Percentiles rank a stretch among this genome's conserved stretches.
Evolutionary conservation across 2,888 invertebrate species (phyloP).

Genomic region (Cataglyphis livida): DNA sequence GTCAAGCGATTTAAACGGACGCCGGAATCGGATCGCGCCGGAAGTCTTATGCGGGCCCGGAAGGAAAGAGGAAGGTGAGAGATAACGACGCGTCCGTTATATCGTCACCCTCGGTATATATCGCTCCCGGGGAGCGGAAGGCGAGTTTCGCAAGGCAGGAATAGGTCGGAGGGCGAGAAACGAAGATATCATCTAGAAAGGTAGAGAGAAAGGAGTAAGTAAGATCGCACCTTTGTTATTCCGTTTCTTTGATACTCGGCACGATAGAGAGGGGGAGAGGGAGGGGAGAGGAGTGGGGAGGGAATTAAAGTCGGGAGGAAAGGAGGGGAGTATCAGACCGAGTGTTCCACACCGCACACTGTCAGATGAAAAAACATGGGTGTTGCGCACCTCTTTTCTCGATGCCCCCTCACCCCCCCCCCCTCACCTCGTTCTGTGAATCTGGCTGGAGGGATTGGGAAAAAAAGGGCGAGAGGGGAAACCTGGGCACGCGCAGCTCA

Average conservation of each 20-base stretch:
- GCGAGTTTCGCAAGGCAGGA: slow-evolving; percentile 20
- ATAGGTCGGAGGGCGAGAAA: neutral
- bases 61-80: slow-evolving; percentile 59
- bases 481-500: slow-evolving; percentile 67
- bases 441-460: slow-evolving; percentile 35
- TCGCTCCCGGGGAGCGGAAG: slow-evolving; percentile 30
- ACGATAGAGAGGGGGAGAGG: slow-evolving; percentile 13
- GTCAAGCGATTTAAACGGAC: slow-evolving; percentile 18
- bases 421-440: slow-evolving; percentile 38
- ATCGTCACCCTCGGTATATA: slow-evolving; percentile 68
- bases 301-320: slow-evolving; percentile 2
- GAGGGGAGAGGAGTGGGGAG: neutral
- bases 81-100: slow-evolving; percentile 72
- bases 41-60: slow-evolving; percentile 49
- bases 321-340: slow-evolving; percentile 38
- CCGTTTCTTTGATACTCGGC: slow-evolving; percentile 74
- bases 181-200: slow-evolving; percentile 38
- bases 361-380: slow-evolving; percentile 56
- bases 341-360: slow-evolving; percentile 33
- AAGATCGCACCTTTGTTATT: slow-evolving; percentile 75
- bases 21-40: slow-evolving; percentile 9
- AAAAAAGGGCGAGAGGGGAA: slow-evolving; percentile 56
- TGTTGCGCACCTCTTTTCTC: slow-evolving; percentile 48
- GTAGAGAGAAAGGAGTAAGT: slow-evolving; percentile 34
- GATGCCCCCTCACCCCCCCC: slow-evolving; percentile 13